Evolutionary conservation across 1,140 invertebrate genomes (phyloP).

Genomic region (Spodoptera litura): DNA sequence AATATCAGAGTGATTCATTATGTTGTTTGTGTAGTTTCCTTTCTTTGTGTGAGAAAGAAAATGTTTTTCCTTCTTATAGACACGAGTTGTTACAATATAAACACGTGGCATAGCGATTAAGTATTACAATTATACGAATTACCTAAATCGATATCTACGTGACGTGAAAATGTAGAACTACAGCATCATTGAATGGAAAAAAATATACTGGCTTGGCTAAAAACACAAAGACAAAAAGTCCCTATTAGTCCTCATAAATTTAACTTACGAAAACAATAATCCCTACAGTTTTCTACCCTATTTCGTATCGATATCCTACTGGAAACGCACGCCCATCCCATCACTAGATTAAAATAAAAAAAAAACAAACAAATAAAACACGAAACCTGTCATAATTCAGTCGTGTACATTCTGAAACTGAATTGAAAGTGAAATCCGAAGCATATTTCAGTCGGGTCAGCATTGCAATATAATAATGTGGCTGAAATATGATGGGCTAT

Average conservation of each 20-base stretch:
- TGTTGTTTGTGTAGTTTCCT: not conserved
- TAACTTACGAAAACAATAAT: not conserved
- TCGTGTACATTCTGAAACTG: slow-evolving; percentile 20
- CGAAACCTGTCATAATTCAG: slow-evolving; percentile 6
- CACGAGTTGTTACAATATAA: too few species aligned
- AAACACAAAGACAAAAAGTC: too few species aligned
- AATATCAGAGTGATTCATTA: not conserved
- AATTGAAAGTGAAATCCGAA: slow-evolving; percentile 34
- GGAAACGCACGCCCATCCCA: not conserved
- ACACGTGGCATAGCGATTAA: too few species aligned
- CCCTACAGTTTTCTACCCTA: not conserved
- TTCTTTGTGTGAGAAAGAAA: slow-evolving; percentile 3
- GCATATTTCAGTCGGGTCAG: slow-evolving; percentile 28
- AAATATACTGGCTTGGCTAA: too few species aligned
- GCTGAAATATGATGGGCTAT: slow-evolving; percentile 26
- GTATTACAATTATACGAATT: too few species aligned
- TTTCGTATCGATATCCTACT: not conserved
- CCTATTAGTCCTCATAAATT: too few species aligned
- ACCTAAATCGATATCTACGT: too few species aligned
- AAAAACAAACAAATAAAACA: slow-evolving; percentile 4
- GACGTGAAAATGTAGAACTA: not conserved
- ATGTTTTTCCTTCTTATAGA: not conserved
- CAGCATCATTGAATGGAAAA: too few species aligned
- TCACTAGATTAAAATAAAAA: not conserved
- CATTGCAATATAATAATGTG: slow-evolving; percentile 18